Evolutionary conservation across 2,888 invertebrate genomes (phyloP).

Genomic region (Drosophila aldrichi): DNA sequence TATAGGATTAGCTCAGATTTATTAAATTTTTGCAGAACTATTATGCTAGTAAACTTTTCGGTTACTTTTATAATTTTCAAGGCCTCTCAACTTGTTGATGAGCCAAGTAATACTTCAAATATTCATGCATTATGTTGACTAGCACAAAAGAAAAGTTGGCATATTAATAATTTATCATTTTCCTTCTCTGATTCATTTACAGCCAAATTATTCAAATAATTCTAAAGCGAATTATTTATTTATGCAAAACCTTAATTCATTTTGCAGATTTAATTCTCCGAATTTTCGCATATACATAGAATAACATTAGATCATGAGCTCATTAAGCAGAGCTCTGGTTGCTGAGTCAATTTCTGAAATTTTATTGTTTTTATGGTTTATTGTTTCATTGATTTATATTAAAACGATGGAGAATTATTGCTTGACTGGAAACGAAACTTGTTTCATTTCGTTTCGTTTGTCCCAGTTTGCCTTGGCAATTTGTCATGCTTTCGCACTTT

Average conservation of each 20-base stretch:
- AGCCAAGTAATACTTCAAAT: neutral
- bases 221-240: neutral
- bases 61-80: too few species aligned
- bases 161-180: neutral
- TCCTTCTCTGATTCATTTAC: neutral
- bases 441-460: neutral
- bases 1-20: neutral
- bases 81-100: too few species aligned
- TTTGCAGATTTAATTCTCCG: neutral
- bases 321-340: neutral
- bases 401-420: slow-evolving; percentile 1
- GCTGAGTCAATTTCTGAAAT: neutral
- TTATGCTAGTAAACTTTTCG: too few species aligned
- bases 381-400: slow-evolving; percentile 6
- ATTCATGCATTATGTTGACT: neutral
- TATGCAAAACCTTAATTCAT: neutral
- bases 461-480: neutral
- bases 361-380: neutral
- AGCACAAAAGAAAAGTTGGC: neutral
- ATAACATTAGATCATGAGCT: slow-evolving; percentile 8
- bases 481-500: neutral
- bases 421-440: neutral
- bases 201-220: neutral
- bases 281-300: neutral
- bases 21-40: neutral